phyloP scores from a whole-genome alignment of 2,888 invertebrate species.

The Amaurobius ferox region DNA sequence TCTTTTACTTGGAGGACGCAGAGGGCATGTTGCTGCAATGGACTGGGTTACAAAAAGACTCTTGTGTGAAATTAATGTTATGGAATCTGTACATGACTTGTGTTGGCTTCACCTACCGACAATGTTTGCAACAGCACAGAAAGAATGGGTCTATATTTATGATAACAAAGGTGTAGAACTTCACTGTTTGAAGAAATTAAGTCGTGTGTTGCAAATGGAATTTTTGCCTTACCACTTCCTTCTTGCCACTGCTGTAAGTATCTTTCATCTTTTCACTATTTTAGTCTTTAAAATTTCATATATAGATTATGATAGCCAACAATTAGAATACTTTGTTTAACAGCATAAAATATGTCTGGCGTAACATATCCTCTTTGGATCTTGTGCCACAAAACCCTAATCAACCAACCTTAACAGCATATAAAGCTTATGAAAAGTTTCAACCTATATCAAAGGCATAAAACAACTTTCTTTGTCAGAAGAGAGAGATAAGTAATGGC shows the following conservation, averaged over 20 bases:
- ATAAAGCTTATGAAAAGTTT: no score
- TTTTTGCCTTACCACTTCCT: conserved; percentile 98
- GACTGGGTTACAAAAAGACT: conserved; percentile 98
- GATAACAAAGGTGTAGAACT: conserved; percentile 98
- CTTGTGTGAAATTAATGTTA: conserved; percentile 96
- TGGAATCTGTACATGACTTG: conserved; percentile 95
- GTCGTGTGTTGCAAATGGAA: conserved; percentile 88
- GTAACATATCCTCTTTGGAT: no score
- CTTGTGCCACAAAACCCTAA: no score
- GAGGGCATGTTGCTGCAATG: conserved; percentile 95
- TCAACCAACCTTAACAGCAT: no score
- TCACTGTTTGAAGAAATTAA: conserved; percentile 93
- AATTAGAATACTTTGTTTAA: no score
- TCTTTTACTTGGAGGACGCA: conserved; percentile 89
- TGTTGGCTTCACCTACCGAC: conserved; percentile 88
- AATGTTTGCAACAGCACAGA: conserved; percentile 98
- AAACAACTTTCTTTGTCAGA: no score
- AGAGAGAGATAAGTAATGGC: no score
- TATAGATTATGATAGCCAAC: no score
- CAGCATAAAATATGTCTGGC: no score
- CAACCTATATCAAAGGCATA: no score
- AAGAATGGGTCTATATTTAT: conserved; percentile 96
- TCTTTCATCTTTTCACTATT: no score
- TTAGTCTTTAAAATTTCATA: no score
- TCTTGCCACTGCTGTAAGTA: conserved; percentile 87